These are phyloP conservation scores for Erethizon dorsatum DNA, from an alignment of 2,797 vertebrate species.

Conservation along the genomic window DNA sequence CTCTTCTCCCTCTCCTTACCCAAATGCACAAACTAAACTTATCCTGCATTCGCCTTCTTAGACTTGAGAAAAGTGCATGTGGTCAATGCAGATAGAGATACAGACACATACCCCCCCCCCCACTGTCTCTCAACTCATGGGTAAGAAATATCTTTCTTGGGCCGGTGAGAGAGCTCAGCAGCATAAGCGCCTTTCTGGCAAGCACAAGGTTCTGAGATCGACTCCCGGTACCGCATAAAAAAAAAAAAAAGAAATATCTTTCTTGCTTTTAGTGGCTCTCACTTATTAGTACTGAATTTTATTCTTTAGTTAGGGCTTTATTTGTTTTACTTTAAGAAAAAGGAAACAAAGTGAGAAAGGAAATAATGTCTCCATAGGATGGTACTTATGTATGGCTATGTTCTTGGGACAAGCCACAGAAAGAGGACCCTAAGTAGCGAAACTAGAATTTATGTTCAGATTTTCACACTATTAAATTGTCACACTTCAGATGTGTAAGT, in stretches of 20 bases:
- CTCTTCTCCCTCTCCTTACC: accelerated
- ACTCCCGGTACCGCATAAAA: no score
- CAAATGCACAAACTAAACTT: not conserved
- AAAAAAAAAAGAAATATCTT: not conserved
- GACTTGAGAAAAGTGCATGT: not conserved
- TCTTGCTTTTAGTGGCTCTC: not conserved
- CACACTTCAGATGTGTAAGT: not conserved
- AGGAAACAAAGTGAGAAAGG: not conserved
- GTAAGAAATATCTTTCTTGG: not conserved
- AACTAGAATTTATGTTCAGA: not conserved
- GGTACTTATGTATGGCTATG: not conserved
- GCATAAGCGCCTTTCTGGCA: no score
- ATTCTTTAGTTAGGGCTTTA: not conserved
- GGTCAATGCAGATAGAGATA: not conserved
- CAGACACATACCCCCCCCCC: not conserved
- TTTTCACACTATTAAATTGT: not conserved
- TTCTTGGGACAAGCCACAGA: not conserved
- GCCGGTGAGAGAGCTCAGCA: no score
- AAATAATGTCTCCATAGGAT: not conserved
- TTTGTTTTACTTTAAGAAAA: not conserved
- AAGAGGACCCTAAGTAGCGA: not conserved
- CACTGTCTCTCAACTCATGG: not conserved
- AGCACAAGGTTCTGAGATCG: no score
- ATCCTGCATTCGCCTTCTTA: not conserved
- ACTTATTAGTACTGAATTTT: not conserved